These are phyloP conservation scores for Fulmarus glacialis DNA, from an alignment of 2,113 vertebrate species.

Conservation along the genomic window DNA sequence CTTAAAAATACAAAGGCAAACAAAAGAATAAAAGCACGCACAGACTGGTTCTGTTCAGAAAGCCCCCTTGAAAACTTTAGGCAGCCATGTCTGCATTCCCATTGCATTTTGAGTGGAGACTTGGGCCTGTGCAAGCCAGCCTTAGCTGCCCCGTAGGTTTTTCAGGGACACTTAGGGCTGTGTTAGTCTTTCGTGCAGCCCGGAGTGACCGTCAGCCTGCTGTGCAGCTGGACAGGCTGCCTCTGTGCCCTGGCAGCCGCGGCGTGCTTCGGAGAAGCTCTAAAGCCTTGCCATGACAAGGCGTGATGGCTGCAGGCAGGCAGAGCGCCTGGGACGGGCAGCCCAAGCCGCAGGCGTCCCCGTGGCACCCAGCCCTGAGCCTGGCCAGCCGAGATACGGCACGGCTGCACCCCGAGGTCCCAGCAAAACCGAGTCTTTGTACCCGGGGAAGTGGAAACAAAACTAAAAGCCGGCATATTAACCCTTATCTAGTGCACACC, in stretches of 20 bases:
- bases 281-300: rapidly evolving
- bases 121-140: neutral
- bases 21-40: neutral
- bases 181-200: neutral
- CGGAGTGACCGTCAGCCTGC: rapidly evolving
- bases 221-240: neutral
- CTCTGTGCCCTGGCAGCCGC: neutral
- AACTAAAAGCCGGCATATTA: neutral
- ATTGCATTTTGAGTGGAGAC: rapidly evolving
- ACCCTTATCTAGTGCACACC: neutral
- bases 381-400: neutral
- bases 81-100: neutral
- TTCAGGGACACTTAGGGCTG: neutral
- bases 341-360: rapidly evolving
- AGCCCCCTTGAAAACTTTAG: neutral
- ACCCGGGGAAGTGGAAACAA: neutral
- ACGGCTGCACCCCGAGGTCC: neutral
- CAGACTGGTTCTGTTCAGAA: neutral
- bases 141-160: neutral
- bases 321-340: rapidly evolving
- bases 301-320: neutral
- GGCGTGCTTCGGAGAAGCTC: neutral
- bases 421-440: rapidly evolving
- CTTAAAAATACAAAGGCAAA: neutral
- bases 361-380: neutral